Percentiles rank a stretch among this genome's conserved stretches.
These are phyloP conservation scores for Campylorhamphus procurvoides DNA, from an alignment of 2,113 vertebrate genomes.

Conservation along the genomic window DNA sequence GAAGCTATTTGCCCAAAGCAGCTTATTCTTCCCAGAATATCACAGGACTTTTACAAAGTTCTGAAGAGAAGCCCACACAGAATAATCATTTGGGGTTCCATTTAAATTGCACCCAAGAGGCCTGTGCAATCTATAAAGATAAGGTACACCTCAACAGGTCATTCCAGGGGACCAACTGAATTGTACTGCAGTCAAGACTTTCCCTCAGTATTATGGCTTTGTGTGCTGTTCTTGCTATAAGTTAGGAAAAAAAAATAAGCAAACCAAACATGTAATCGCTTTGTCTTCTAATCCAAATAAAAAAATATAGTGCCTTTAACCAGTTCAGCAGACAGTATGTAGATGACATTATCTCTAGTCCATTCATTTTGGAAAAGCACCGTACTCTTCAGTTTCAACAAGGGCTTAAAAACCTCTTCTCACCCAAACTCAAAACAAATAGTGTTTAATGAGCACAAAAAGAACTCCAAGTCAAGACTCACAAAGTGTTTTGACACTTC, in stretches of 20 bases:
- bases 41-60: neutral
- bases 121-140: neutral
- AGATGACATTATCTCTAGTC: neutral
- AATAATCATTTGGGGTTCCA: neutral
- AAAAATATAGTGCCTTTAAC: neutral
- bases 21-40: neutral
- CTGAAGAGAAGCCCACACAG: neutral
- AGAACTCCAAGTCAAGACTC: neutral
- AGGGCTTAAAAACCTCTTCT: neutral
- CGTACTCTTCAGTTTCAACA: neutral
- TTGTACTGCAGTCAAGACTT: neutral
- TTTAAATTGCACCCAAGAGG: neutral
- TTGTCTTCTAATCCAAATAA: neutral
- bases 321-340: neutral
- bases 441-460: neutral
- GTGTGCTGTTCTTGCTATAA: neutral
- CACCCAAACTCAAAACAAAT: neutral
- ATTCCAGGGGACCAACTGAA: neutral
- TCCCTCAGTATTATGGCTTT: neutral
- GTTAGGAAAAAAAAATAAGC: neutral
- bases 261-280: neutral
- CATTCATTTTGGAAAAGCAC: neutral
- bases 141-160: neutral
- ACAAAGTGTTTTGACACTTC: neutral
- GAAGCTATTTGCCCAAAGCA: neutral